Evolutionary conservation across 2,888 invertebrate species (phyloP), one percentile per base, ranked within the genome.

Genomic region (Glaucopsyche alexis): DNA sequence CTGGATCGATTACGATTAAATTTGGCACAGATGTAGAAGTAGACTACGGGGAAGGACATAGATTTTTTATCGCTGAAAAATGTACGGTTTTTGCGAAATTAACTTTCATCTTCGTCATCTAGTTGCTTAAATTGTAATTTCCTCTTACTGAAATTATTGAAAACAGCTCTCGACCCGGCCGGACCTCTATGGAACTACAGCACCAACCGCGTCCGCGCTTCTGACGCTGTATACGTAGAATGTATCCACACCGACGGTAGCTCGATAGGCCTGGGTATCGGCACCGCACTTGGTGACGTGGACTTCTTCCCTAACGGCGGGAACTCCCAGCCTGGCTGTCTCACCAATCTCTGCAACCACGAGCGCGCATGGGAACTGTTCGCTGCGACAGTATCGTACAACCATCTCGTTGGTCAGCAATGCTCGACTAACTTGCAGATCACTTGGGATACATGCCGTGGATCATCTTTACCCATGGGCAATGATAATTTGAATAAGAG

Each of bases 281-380:
- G 94, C 0, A 81, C 84, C 3, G 81, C 89, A 7, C 83, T 94
- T 4, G 94, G 90, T 0, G 84, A 94, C 73, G 94, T 83, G 2
- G 95, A 95, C 81, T 95, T 95, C 83, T 94, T 93, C 90, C 94
- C 94, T 38, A 95, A 95, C 77, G 91, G 93, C 65, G 95, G 95
- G 0, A 85, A 78, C 72, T 82, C 81, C n/a, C 88, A 89, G 72
- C 89, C 90, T 1, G 88, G 86, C 2, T 91, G 90, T 72, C 1
- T 83, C 0, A 81, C 82, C 7, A 83, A 78, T 64, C 29, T 87
- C 3, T 90, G 90, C 78, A 81, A 86, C 76, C 90, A 90, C 76
- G 85, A 88, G 73, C 85, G 87, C 7, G 85, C 90, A 7, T 89
- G 85, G 84, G 83, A 86, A 70, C 76, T 86, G 7, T 90, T 89